These are phyloP conservation scores for Drosophila hamatofila DNA, from an alignment of 2,888 invertebrate species.

Conservation along the genomic window DNA sequence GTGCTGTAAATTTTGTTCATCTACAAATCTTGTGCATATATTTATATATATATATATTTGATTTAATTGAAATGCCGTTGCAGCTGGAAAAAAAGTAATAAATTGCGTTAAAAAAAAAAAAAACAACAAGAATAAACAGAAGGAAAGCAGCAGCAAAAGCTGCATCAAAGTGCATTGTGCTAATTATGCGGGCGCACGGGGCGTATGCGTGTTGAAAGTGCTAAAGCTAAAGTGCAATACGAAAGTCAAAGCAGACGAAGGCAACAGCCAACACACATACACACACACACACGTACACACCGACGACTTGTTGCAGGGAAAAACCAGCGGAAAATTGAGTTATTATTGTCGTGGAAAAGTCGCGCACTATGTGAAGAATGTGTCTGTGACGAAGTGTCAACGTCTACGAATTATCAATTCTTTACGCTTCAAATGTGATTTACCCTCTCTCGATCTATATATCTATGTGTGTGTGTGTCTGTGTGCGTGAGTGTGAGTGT, in stretches of 20 bases:
- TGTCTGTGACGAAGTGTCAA: slow-evolving; percentile 29
- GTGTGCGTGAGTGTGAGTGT: slow-evolving; percentile 22
- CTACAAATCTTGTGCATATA: not conserved
- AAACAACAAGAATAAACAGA: not conserved
- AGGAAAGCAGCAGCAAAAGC: slow-evolving; percentile 2
- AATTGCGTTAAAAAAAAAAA: slow-evolving; percentile 33
- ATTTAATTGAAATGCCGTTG: slow-evolving; percentile 50
- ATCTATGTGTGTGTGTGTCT: not conserved
- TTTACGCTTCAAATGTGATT: slow-evolving; percentile 36
- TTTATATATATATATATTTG: slow-evolving; percentile 27
- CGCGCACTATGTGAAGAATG: slow-evolving; percentile 21
- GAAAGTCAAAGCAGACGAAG: slow-evolving; percentile 32
- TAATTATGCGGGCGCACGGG: slow-evolving; percentile 70
- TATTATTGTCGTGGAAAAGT: slow-evolving; percentile 41
- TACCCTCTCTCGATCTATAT: not conserved
- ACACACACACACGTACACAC: not conserved
- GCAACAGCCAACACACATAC: slow-evolving; percentile 37
- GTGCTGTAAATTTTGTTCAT: slow-evolving; percentile 9
- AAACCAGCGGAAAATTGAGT: slow-evolving; percentile 30
- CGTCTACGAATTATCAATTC: slow-evolving; percentile 40
- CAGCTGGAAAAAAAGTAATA: slow-evolving; percentile 53
- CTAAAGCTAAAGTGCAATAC: slow-evolving; percentile 23
- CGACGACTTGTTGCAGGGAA: slow-evolving; percentile 51
- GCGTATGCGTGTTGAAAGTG: slow-evolving; percentile 67
- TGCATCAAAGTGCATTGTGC: slow-evolving; percentile 72